phyloP scores from a whole-genome alignment of 2,113 vertebrate species.

The Pampusana beccarii region DNA sequence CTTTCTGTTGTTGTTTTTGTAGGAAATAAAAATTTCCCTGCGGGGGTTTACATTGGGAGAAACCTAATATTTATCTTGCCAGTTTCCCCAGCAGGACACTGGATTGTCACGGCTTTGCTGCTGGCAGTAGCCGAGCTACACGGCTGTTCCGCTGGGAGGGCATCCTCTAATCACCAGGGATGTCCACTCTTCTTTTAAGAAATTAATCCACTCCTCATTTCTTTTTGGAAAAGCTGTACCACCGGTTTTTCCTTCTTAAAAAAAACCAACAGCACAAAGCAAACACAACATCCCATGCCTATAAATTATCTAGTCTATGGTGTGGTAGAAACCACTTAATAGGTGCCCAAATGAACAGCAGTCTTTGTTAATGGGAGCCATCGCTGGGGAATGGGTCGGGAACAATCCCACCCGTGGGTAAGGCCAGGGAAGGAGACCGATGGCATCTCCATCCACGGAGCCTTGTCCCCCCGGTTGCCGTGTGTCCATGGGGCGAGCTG shows the following conservation, averaged over 20 bases:
- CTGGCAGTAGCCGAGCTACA: neutral
- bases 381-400: fast-evolving
- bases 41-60: neutral
- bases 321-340: neutral
- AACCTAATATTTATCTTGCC: neutral
- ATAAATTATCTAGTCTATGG: neutral
- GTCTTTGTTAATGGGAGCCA: neutral
- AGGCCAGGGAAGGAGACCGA: neutral
- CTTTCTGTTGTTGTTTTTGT: neutral
- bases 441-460: fast-evolving
- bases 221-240: neutral
- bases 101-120: neutral
- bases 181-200: neutral
- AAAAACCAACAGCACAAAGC: neutral
- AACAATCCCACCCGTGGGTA: fast-evolving
- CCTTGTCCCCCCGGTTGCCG: fast-evolving
- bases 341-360: neutral
- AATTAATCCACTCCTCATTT: neutral
- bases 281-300: fast-evolving
- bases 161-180: neutral
- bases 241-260: neutral
- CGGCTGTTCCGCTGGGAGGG: neutral
- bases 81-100: neutral
- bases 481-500: fast-evolving
- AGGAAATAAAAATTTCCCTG: neutral